A percentile compares a stretch with the other conserved stretches of the same genome.
Evolutionary conservation across 2,888 invertebrate genomes (phyloP).

Genomic region (Glyphotaelius pellucidus): DNA sequence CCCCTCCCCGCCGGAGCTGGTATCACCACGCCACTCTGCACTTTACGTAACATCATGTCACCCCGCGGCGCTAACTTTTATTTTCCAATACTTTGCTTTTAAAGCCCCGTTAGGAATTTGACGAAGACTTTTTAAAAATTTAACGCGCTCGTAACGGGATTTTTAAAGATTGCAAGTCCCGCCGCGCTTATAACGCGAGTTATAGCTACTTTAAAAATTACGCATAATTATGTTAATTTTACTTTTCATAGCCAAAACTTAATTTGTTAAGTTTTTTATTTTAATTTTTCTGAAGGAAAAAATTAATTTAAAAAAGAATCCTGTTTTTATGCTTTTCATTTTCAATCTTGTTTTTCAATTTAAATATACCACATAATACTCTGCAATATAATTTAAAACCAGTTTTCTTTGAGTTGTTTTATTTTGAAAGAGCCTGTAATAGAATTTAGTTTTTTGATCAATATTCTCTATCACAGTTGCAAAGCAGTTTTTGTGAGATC

Average conservation of each 20-base stretch:
- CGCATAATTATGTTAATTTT: not conserved
- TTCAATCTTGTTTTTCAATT: not conserved
- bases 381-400: not conserved
- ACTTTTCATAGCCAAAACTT: not conserved
- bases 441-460: not conserved
- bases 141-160: not conserved
- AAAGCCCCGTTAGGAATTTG: constrained; percentile 30
- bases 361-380: not conserved
- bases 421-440: not conserved
- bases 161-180: not conserved
- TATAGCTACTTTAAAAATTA: not conserved
- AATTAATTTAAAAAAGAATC: not conserved
- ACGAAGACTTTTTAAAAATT: not conserved
- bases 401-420: not conserved
- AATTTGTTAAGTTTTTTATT: not conserved
- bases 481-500: not conserved
- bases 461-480: not conserved
- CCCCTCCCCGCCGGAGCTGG: not conserved
- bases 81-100: constrained; percentile 9
- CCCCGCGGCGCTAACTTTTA: constrained; percentile 33
- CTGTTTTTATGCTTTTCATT: not conserved
- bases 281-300: not conserved
- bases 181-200: not conserved
- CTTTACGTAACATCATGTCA: constrained; percentile 11
- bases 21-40: constrained; percentile 4